phyloP scores from a whole-genome alignment of 2,797 vertebrate species.

The Borostomias antarcticus region DNA sequence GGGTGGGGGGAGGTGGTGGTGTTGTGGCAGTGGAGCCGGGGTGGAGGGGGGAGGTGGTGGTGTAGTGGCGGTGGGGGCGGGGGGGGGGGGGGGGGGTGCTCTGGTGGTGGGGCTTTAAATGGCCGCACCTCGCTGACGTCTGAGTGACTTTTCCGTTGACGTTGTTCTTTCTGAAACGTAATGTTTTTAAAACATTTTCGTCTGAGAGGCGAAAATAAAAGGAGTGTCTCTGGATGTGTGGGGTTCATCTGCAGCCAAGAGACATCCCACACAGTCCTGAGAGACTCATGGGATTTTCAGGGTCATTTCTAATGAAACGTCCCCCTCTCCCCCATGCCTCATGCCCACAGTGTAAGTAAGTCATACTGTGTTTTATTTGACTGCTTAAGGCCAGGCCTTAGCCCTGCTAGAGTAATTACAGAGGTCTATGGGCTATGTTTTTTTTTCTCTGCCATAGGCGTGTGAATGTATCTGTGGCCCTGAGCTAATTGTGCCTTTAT shows the following conservation, averaged over 20 bases:
- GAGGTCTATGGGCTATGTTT: slow-evolving; percentile 40
- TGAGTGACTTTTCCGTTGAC: neutral
- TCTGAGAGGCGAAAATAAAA: neutral
- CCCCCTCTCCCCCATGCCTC: slow-evolving; percentile 45
- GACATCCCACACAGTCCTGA: slow-evolving; percentile 69
- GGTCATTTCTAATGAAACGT: slow-evolving; percentile 67
- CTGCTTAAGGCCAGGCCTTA: neutral
- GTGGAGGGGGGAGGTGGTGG: too few species aligned
- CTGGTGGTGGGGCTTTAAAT: neutral
- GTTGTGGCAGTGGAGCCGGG: too few species aligned
- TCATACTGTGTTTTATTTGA: neutral
- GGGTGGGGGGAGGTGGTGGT: too few species aligned
- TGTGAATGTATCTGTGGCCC: neutral
- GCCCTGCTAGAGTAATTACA: neutral
- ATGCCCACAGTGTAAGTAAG: neutral
- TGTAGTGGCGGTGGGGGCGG: too few species aligned
- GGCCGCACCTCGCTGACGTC: neutral
- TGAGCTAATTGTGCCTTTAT: neutral
- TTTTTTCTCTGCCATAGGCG: slow-evolving; percentile 29
- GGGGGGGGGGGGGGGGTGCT: neutral
- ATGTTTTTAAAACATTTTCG: neutral
- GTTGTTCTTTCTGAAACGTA: neutral
- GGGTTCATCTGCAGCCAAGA: slow-evolving; percentile 60
- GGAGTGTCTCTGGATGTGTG: slow-evolving; percentile 64
- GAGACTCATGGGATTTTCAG: slow-evolving; percentile 61